Evolutionary conservation across 2,113 vertebrate species (phyloP).

Genomic region (Oreotrochilus melanogaster): DNA sequence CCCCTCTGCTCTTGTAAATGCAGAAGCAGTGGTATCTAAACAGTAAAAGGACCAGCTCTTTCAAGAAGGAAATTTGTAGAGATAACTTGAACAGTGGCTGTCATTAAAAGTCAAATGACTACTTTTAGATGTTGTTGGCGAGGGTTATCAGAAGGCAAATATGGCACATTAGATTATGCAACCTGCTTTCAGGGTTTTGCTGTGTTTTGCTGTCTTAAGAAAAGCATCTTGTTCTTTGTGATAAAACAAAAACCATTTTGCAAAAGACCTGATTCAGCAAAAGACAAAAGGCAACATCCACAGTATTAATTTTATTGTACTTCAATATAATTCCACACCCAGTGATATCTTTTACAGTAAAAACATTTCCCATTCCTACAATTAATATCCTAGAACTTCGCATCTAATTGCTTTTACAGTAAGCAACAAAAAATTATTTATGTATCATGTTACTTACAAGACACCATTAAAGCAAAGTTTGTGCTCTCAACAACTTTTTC

Average conservation of each 20-base stretch:
- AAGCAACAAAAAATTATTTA: background rate
- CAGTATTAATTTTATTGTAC: background rate
- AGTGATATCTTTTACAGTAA: background rate
- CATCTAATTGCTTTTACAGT: background rate
- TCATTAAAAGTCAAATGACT: conserved; percentile 67
- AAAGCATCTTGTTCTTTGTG: conserved; percentile 3
- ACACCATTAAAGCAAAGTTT: background rate
- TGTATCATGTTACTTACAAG: background rate
- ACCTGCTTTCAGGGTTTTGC: background rate
- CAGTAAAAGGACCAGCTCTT: conserved; percentile 32
- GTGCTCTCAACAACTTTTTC: background rate
- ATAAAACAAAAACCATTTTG: conserved; percentile 21
- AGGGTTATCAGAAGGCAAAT: conserved; percentile 81
- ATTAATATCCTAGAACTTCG: background rate
- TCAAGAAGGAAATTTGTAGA: conserved; percentile 73
- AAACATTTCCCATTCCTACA: background rate
- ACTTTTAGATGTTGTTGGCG: conserved; percentile 47
- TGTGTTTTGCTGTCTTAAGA: conserved; percentile 49
- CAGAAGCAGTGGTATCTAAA: conserved; percentile 38
- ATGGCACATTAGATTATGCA: conserved; percentile 75
- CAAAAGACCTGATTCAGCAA: background rate
- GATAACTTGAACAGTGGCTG: conserved; percentile 67
- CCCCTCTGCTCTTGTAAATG: conserved; percentile 11
- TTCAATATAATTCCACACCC: background rate
- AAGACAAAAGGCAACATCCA: background rate